Evolutionary conservation across 2,797 vertebrate species (phyloP).

Genomic region (Trachops cirrhosus): DNA sequence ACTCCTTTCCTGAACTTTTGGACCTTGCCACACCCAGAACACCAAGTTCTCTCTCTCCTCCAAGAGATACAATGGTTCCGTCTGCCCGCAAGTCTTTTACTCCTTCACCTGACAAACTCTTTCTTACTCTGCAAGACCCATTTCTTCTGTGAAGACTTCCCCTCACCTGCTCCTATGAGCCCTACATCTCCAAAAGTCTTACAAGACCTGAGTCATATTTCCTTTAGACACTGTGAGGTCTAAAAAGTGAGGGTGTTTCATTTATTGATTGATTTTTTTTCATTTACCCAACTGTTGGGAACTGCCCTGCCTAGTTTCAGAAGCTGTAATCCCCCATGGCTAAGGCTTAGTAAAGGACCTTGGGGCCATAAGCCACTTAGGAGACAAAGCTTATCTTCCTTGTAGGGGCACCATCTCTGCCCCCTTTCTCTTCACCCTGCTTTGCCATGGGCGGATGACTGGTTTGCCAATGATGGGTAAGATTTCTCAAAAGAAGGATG

Average conservation of each 20-base stretch:
- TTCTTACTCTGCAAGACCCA: background rate
- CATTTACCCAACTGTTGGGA: background rate
- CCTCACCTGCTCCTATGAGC: background rate
- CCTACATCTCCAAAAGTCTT: background rate
- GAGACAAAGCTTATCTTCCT: too few relatives aligned
- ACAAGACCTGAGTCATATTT: background rate
- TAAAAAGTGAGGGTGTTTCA: background rate
- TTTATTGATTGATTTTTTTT: background rate
- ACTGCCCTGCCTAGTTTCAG: too few relatives aligned
- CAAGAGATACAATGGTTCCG: fast-evolving
- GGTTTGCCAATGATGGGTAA: too few relatives aligned
- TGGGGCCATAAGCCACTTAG: too few relatives aligned
- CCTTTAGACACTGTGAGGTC: background rate
- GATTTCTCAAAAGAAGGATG: too few relatives aligned
- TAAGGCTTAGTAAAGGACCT: too few relatives aligned
- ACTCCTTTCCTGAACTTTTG: background rate
- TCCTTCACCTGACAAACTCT: background rate
- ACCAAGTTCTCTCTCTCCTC: background rate
- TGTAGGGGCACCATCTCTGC: too few relatives aligned
- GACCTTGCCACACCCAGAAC: background rate
- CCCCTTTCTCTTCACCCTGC: too few relatives aligned
- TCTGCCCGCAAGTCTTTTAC: background rate
- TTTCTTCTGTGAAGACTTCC: background rate
- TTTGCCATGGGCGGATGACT: too few relatives aligned
- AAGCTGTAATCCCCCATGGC: too few relatives aligned